Conservation (phyloP, 2,888 invertebrate genomes). For the Tromatobia lineatoria region DNA sequence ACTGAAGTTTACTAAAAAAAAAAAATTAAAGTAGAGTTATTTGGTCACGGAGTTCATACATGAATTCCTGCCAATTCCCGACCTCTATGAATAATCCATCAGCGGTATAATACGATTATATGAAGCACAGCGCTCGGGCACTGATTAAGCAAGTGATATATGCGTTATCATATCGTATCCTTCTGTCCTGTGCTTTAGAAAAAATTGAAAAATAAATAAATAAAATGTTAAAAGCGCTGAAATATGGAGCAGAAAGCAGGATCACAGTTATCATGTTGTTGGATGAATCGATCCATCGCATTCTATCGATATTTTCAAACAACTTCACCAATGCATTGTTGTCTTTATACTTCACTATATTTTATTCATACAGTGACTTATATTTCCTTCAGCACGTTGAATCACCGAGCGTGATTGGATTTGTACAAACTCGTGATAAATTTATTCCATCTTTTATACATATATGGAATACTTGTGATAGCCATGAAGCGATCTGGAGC, state of each 20-base stretch:
- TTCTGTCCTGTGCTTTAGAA: background rate
- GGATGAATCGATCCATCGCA: background rate
- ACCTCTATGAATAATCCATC: slow-evolving; percentile 48
- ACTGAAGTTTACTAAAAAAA: too few species aligned
- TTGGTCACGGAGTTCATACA: slow-evolving; percentile 20
- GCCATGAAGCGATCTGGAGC: background rate
- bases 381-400: slow-evolving; percentile 3
- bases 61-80: slow-evolving; percentile 31
- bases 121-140: background rate
- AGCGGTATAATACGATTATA: background rate
- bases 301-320: background rate
- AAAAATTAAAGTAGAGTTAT: background rate
- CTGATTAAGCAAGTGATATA: slow-evolving; percentile 24
- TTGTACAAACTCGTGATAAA: background rate
- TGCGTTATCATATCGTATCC: slow-evolving; percentile 15
- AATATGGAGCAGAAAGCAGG: background rate
- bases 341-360: background rate
- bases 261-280: background rate
- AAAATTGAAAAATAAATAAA: background rate
- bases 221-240: background rate
- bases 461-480: slow-evolving; percentile 8
- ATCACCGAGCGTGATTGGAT: slow-evolving; percentile 7
- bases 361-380: background rate
- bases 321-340: background rate
- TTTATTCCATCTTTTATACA: background rate